Evolutionary conservation across 2,113 vertebrate species (phyloP).

Genomic region (Ictidomys tridecemlineatus): DNA sequence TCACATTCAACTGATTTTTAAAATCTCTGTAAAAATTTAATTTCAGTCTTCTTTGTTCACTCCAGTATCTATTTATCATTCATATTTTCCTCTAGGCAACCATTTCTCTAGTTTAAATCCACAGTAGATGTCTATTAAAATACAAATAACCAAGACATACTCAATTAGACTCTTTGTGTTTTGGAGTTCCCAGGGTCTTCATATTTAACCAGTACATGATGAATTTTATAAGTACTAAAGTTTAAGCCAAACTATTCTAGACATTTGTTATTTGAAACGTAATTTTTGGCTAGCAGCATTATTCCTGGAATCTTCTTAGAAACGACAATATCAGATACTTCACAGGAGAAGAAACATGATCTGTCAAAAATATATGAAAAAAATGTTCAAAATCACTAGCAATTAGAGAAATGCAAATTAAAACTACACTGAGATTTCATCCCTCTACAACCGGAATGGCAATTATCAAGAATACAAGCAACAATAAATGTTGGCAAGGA

Average conservation of each 20-base stretch:
- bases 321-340: neutral
- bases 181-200: neutral
- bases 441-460: no score
- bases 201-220: neutral
- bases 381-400: no score
- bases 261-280: neutral
- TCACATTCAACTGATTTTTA: neutral
- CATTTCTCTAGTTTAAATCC: neutral
- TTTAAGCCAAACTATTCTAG: neutral
- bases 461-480: no score
- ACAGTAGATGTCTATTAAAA: neutral
- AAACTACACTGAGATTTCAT: no score
- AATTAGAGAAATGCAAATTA: no score
- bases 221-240: neutral
- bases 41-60: neutral
- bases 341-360: no score
- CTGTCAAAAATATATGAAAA: no score
- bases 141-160: neutral
- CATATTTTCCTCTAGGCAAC: neutral
- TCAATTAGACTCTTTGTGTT: neutral
- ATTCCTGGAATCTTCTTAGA: neutral
- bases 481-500: no score
- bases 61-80: neutral
- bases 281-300: neutral
- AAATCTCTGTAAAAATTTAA: neutral